phyloP scores from a whole-genome alignment of 1,140 invertebrate species.

The Stegodyphus mimosarum region DNA sequence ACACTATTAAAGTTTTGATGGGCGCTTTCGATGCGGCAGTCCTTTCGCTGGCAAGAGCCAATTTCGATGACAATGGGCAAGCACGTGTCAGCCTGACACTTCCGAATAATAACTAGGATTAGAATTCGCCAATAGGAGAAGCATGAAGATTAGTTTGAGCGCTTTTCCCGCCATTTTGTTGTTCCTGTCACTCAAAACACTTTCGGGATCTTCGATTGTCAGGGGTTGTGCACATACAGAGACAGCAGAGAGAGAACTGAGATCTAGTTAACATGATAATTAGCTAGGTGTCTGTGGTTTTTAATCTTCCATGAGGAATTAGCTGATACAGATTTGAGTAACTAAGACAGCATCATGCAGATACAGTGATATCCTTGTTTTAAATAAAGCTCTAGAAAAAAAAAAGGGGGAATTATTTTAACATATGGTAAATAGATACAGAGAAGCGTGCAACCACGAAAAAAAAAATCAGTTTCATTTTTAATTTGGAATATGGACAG shows the following conservation, averaged over 20 bases:
- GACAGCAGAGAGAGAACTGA: not conserved
- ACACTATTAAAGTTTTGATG: constrained; percentile 3
- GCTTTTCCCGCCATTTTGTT: constrained; percentile 43
- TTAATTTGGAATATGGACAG: too few species aligned
- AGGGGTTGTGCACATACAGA: not conserved
- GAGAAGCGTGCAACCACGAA: too few species aligned
- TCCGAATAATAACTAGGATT: constrained; percentile 61
- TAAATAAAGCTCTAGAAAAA: too few species aligned
- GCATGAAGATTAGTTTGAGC: constrained; percentile 43
- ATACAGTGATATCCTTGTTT: too few species aligned
- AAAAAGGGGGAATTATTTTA: too few species aligned
- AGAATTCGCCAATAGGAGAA: constrained; percentile 49
- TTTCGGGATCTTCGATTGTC: not conserved
- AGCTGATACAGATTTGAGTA: too few species aligned
- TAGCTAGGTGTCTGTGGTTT: too few species aligned
- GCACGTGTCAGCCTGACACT: constrained; percentile 57
- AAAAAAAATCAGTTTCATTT: too few species aligned
- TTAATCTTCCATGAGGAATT: too few species aligned
- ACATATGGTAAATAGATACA: too few species aligned
- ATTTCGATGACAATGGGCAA: constrained; percentile 57
- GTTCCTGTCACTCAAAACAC: constrained; percentile 45
- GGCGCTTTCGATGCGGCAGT: constrained; percentile 27
- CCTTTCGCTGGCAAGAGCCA: constrained; percentile 46
- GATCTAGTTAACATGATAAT: not conserved
- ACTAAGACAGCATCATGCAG: too few species aligned